These are phyloP conservation scores for Siniperca obscura DNA, from an alignment of 2,797 vertebrate species.

Conservation along the genomic window DNA sequence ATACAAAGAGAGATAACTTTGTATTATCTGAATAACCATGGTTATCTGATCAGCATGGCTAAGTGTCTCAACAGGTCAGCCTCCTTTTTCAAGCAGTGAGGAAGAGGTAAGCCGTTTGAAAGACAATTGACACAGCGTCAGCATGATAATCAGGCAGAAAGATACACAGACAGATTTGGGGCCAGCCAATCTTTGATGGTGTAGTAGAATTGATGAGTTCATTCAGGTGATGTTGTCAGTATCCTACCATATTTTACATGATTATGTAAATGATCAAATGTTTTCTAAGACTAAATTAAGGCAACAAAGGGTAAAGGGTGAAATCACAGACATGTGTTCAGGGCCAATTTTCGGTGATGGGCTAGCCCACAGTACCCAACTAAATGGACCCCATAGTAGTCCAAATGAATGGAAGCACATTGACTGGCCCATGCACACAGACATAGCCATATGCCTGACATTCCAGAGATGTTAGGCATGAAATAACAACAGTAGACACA, in stretches of 20 bases:
- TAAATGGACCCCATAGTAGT: slow-evolving; percentile 30
- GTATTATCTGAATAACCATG: not conserved
- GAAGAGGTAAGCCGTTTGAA: slow-evolving; percentile 32
- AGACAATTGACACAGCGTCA: slow-evolving; percentile 42
- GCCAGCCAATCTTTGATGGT: slow-evolving; percentile 21
- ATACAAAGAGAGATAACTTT: not conserved
- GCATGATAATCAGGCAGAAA: slow-evolving; percentile 40
- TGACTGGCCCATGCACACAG: slow-evolving; percentile 76
- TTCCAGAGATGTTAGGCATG: slow-evolving; percentile 75
- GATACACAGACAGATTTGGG: slow-evolving; percentile 25
- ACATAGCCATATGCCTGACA: slow-evolving; percentile 62
- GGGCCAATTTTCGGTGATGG: slow-evolving; percentile 32
- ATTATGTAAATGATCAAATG: slow-evolving; percentile 35
- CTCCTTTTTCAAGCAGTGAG: slow-evolving; percentile 30
- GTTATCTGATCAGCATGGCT: not conserved
- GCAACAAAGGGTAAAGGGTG: slow-evolving; percentile 37
- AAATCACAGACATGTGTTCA: slow-evolving; percentile 40
- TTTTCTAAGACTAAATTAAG: slow-evolving; percentile 52
- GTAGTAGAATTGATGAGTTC: slow-evolving; percentile 20
- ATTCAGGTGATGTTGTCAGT: slow-evolving; percentile 16
- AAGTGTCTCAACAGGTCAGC: slow-evolving; percentile 8
- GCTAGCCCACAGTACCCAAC: slow-evolving; percentile 17
- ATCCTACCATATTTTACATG: slow-evolving; percentile 2
- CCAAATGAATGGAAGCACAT: slow-evolving; percentile 70
- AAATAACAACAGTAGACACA: slow-evolving; percentile 51